Base-by-base conservation (phyloP, 2,797 vertebrate genomes). In the Eptatretus atami region DNA sequence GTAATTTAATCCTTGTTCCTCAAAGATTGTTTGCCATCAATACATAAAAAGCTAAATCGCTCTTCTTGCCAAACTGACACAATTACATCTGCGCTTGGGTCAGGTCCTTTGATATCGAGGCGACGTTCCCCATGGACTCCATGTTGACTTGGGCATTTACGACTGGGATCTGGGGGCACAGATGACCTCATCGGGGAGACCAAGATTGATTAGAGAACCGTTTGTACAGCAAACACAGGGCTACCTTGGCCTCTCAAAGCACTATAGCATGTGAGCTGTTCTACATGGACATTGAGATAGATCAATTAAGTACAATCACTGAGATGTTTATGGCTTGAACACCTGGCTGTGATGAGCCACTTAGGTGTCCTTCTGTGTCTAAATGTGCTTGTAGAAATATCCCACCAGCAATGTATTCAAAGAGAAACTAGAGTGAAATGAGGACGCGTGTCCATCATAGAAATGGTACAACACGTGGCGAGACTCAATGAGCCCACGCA, bases 161-260 rank as follows among this genome's bases (percentile, higher is more conserved):
- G 90, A 95, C 67, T 84, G 88, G 9, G 82, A 96, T 69, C 67
- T 92, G 1, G 72, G 53, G 85, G 86, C 53, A 75, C 81, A 3
- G 82, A 94, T 65, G 85, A 96, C 64, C 69, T 80, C 66, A 90
- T 86, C 1, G 85, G 86, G 1, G 84, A 87, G 71, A 92, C 86
- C 1, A 80, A 75, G 52, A 68, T 83, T 52, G 90, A 96, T 64
- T 95, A 73, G 88, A 94, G 76, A 95, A 95, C 69, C 74, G 82
- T 15, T 93, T 92, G 75, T 95, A 84, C 69, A 93, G 86, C 74
- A 77, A 78, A n/a, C 82, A 95, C 70, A 73, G 82, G 54, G 80
- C 84, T 2, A 76, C 74, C 63, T 93, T 63, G 84, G 86, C 12
- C 67, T 95, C 64, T 76, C 82, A 25, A 74, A 77, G 1, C 80